Percentiles rank a stretch among this genome's conserved stretches.
Evolutionary conservation across 2,113 vertebrate genomes (phyloP).

Genomic region (Arenaria interpres): DNA sequence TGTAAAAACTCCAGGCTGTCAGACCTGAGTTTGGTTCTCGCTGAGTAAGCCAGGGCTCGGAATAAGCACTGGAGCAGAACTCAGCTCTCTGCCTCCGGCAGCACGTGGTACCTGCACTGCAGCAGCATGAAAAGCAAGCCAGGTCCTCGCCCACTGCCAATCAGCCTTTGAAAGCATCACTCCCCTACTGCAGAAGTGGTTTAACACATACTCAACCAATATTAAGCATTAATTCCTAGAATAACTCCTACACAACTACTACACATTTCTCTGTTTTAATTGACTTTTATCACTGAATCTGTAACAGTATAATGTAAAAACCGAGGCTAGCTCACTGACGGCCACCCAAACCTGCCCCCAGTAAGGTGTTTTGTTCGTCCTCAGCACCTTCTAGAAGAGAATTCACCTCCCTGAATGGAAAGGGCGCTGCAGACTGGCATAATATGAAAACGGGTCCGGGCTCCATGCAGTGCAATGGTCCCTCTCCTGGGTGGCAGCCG

Average conservation of each 20-base stretch:
- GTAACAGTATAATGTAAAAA: background rate
- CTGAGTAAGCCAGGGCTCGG: background rate
- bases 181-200: background rate
- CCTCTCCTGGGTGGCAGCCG: background rate
- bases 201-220: background rate
- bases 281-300: background rate
- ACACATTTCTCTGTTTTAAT: background rate
- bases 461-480: background rate
- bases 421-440: background rate
- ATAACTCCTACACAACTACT: background rate
- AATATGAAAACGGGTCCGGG: background rate
- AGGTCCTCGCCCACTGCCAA: background rate
- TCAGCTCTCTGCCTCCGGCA: background rate
- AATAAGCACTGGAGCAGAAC: background rate
- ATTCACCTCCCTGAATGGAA: background rate
- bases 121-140: background rate
- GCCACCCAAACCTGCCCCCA: background rate
- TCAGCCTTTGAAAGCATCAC: background rate
- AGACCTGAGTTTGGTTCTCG: background rate
- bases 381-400: background rate
- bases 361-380: background rate
- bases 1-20: background rate
- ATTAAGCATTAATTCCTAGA: background rate
- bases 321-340: background rate
- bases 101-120: background rate